Evolutionary conservation across 2,888 invertebrate species (phyloP), one percentile per base, ranked within the genome.

Genomic region (Aphidoletes aphidimyza): DNA sequence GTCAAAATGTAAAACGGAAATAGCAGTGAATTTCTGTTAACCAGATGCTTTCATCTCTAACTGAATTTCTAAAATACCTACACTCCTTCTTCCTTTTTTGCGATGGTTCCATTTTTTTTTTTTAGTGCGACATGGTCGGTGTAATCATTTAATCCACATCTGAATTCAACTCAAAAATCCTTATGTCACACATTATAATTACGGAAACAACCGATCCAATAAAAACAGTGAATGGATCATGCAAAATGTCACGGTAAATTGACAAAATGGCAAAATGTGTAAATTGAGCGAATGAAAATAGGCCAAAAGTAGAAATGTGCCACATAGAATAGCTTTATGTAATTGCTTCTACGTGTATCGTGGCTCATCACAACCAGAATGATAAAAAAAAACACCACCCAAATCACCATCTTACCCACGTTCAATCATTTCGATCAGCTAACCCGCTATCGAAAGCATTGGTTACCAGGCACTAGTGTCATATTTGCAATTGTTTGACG

Each of bases 311-410:
- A n/a, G 54, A 54, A 54, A 22, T 22, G 22, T 54, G 54, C 54
- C 54, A 54, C 54, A 54, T 22, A 54, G n/a, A 54, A 54, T 54
- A 54, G 54, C 54, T 54, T 54, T 54, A 54, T 54, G 54, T 54
- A 54, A 54, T 54, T 54, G 54, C 54, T 54, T 54, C 22, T 54
- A 54, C 54, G 22, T 9, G 11, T 22, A n/a, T n/a, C n/a, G n/a
- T n/a, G n/a, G n/a, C n/a, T n/a, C n/a, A n/a, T n/a, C n/a, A n/a
- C n/a, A n/a, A n/a, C n/a, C n/a, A n/a, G n/a, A n/a, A n/a, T n/a
- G n/a, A n/a, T n/a, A n/a, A n/a, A n/a, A n/a, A n/a, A n/a, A n/a
- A n/a, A n/a, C n/a, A n/a, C n/a, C n/a, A n/a, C n/a, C n/a, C n/a
- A n/a, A n/a, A n/a, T n/a, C n/a, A n/a, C n/a, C n/a, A n/a, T n/a